Percentiles rank a stretch among this genome's conserved stretches.
phyloP scores from a whole-genome alignment of 1,140 invertebrate species.

The Riptortus pedestris region DNA sequence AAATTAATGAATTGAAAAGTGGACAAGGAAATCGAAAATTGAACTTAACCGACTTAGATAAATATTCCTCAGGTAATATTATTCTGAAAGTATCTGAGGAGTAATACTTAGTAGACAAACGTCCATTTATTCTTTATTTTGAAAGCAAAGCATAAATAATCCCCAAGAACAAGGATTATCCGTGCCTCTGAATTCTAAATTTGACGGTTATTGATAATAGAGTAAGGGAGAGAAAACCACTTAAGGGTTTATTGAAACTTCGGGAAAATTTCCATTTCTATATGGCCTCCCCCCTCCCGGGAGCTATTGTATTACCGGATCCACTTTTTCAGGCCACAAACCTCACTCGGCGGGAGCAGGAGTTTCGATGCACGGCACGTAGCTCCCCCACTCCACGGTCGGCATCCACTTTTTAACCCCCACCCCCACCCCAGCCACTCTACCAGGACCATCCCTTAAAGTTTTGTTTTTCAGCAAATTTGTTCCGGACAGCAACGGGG shows the following conservation, averaged over 20 bases:
- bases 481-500: too few species aligned
- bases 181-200: too few species aligned
- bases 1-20: too few species aligned
- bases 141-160: too few species aligned
- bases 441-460: not conserved
- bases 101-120: too few species aligned
- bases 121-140: too few species aligned
- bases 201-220: too few species aligned
- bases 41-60: too few species aligned
- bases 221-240: not conserved
- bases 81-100: too few species aligned
- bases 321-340: not conserved
- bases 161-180: too few species aligned
- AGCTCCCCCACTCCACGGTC: not conserved
- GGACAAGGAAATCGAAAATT: too few species aligned
- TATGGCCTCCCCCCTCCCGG: not conserved
- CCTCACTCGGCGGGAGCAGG: not conserved
- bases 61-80: too few species aligned
- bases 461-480: not conserved
- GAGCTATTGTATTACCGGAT: not conserved
- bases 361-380: not conserved
- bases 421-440: not conserved
- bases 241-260: not conserved
- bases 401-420: not conserved
- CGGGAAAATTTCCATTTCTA: not conserved